Conservation (phyloP, 2,113 vertebrate genomes). For the Otus sunia region DNA sequence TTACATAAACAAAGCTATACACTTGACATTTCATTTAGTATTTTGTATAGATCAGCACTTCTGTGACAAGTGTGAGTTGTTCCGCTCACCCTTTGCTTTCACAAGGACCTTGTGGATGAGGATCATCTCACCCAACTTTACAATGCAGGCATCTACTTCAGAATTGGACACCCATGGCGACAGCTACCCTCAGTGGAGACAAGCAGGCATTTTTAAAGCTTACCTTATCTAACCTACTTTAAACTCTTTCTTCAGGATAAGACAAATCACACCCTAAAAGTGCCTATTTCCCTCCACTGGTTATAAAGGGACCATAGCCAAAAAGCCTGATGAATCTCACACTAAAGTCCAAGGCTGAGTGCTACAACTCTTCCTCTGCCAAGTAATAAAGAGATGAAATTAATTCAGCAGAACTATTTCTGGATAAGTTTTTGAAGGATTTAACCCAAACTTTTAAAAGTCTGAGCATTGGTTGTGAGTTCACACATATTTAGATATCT, state of each 20-base stretch:
- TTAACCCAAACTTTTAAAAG: neutral
- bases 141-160: neutral
- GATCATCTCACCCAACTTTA: neutral
- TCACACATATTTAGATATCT: neutral
- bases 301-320: neutral
- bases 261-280: neutral
- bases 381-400: neutral
- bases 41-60: neutral
- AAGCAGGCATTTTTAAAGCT: neutral
- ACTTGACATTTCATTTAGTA: neutral
- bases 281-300: neutral
- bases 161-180: neutral
- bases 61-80: neutral
- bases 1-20: neutral
- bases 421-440: neutral
- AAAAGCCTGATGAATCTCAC: neutral
- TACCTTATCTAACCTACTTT: neutral
- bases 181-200: neutral
- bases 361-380: constrained; percentile 10
- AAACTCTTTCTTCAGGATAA: neutral
- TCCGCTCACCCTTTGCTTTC: neutral
- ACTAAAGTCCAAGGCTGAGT: neutral
- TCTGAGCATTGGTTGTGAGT: neutral
- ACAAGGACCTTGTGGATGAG: neutral
- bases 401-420: neutral